Conservation (phyloP, 2,113 vertebrate genomes). For the rabbit (Oryctolagus cuniculus) region mOryCun1.1 NC_091441.1:96182501-96183000, state of each 20-base stretch:
- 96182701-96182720: constrained; percentile 63
- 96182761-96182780: constrained; percentile 20
- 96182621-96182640: neutral
- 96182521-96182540: neutral
- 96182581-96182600: neutral
- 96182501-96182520: neutral
- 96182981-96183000: no score
- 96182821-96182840: neutral
- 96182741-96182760: constrained; percentile 70
- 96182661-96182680: constrained; percentile 68
- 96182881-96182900: no score
- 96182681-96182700: constrained; percentile 64
- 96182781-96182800: neutral
- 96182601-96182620: neutral
- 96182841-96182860: neutral
- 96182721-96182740: constrained; percentile 36
- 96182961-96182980: no score
- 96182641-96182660: constrained; percentile 78
- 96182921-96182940: no score
- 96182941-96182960: no score
- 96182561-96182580: neutral
- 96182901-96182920: no score
- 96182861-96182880: neutral
- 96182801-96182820: neutral
- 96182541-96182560: neutral